phyloP scores from a whole-genome alignment of 2,797 vertebrate species.

The Xenops minutus region DNA sequence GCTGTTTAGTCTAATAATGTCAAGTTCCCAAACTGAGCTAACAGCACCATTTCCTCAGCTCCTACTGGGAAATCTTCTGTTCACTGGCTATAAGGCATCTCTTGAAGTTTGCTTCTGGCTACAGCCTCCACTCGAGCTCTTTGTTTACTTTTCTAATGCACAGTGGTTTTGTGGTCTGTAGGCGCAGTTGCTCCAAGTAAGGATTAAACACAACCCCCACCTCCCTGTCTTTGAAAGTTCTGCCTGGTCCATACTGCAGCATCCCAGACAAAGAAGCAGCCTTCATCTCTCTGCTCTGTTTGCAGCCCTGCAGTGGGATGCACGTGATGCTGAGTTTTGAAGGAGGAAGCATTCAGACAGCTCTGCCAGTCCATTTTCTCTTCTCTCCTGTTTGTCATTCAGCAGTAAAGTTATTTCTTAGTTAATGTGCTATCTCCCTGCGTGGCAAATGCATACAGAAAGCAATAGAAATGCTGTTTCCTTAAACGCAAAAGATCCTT shows the following conservation, averaged over 20 bases:
- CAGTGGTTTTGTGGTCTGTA: not conserved
- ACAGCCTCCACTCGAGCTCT: not conserved
- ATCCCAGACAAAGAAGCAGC: not conserved
- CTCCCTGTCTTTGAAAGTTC: not conserved
- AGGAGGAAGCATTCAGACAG: not conserved
- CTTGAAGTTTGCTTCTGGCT: not conserved
- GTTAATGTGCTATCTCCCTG: not conserved
- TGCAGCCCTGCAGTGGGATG: not conserved
- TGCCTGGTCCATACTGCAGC: not conserved
- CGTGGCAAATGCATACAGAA: not conserved
- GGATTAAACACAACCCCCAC: not conserved
- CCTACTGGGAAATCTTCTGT: not conserved
- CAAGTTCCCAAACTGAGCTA: not conserved
- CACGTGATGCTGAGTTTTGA: not conserved
- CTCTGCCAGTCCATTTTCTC: not conserved
- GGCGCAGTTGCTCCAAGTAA: not conserved
- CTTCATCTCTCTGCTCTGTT: not conserved
- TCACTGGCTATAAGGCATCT: rapidly evolving
- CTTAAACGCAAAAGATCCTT: not conserved
- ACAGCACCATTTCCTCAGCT: not conserved
- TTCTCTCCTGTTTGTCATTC: not conserved
- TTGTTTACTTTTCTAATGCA: not conserved
- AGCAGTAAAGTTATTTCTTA: not conserved
- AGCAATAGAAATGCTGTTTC: not conserved
- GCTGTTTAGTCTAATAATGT: not conserved